A percentile compares a stretch with the other conserved stretches of the same genome.
phyloP scores from a whole-genome alignment of 2,888 invertebrate genomes.

The Rhagonycha lutea region DNA sequence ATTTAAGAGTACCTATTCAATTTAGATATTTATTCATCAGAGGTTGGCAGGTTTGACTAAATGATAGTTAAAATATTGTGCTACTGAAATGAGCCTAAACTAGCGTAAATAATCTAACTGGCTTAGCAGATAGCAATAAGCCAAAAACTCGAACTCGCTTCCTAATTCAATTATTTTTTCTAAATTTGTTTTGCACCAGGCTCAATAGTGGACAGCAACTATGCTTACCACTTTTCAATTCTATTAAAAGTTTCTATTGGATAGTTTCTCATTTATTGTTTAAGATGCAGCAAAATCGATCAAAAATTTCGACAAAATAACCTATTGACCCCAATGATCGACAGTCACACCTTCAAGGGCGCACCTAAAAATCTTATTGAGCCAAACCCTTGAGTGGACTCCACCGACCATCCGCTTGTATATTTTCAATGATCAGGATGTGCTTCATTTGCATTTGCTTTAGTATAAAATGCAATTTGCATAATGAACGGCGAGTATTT shows the following conservation, averaged over 20 bases:
- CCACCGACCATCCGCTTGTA: slow-evolving; percentile 21
- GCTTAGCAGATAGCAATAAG: background rate
- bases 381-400: slow-evolving; percentile 37
- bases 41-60: background rate
- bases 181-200: no score
- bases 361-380: slow-evolving; percentile 35
- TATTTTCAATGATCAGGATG: slow-evolving; percentile 29
- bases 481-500: slow-evolving; percentile 8
- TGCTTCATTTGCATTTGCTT: slow-evolving; percentile 24
- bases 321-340: slow-evolving; percentile 39
- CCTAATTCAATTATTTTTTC: no score
- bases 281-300: background rate
- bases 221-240: no score
- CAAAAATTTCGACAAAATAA: slow-evolving; percentile 25
- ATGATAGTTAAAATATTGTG: background rate
- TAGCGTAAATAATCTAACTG: background rate
- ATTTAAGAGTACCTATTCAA: background rate
- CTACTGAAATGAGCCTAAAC: background rate
- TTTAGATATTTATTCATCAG: background rate
- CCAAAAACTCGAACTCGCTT: background rate
- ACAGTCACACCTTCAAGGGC: slow-evolving; percentile 36
- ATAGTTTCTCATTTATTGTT: background rate
- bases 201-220: no score
- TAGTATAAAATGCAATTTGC: slow-evolving; percentile 17
- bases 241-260: background rate